Conservation (phyloP, 2,888 invertebrate species). For the Meloe dianella region DNA sequence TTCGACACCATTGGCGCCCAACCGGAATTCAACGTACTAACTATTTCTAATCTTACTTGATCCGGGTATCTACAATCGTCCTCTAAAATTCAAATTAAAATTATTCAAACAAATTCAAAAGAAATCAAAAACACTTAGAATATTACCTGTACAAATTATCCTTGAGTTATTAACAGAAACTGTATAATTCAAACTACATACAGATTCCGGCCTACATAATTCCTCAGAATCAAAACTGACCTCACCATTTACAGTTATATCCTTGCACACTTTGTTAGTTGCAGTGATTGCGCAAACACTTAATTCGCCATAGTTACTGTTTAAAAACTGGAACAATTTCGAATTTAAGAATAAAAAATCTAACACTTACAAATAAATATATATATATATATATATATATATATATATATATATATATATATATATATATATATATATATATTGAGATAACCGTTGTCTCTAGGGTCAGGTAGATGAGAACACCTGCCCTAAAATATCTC, state of each 20-base stretch:
- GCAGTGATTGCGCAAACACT: conserved; percentile 48
- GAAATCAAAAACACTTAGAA: conserved; percentile 27
- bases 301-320: conserved; percentile 54
- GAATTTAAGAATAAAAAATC: neutral
- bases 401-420: no score
- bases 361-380: neutral
- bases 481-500: neutral
- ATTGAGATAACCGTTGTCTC: neutral
- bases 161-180: conserved; percentile 61
- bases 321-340: conserved; percentile 50
- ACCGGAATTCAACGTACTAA: conserved; percentile 42
- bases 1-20: conserved; percentile 30
- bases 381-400: no score
- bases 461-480: conserved; percentile 1
- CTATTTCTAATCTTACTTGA: conserved; percentile 63
- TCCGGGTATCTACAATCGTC: conserved; percentile 70
- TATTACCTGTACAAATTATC: conserved; percentile 67
- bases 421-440: no score
- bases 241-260: conserved; percentile 58
- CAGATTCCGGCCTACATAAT: conserved; percentile 60
- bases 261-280: conserved; percentile 60
- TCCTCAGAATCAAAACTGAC: conserved; percentile 62
- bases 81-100: conserved; percentile 63
- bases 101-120: conserved; percentile 66
- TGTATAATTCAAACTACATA: conserved; percentile 60